Base-by-base conservation (phyloP, 2,888 invertebrate genomes). In the Drosophila fungiperda region DNA sequence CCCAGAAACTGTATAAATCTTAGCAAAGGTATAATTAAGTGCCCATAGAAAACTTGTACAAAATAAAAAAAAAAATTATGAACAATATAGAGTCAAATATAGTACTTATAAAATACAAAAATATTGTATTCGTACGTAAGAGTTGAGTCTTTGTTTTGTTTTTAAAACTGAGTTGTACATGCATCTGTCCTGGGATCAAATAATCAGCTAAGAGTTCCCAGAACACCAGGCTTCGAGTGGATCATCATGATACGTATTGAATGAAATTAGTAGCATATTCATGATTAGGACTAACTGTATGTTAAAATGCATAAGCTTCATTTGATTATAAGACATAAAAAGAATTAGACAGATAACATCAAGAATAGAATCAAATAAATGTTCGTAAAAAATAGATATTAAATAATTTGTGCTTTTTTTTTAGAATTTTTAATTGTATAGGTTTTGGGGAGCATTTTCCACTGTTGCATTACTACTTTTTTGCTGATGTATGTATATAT, bases 1-100 rank as follows among this genome's bases (percentile, higher is more conserved):
- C 26, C 33, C 50, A 58, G 58, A 53, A 62, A 54, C 49, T 52
- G 33, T 55, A 59, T 45, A 15, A 54, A 59, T 49, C 35, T 4
- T 29, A 9, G 20, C 61, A 48, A 11, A 29, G 36, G 12, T 52
- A 52, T 36, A 12, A 26, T 17, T 17, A 23, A 73, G 73, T 73
- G 73, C 66, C 20, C 42, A 23, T 73, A 49, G 58, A 73, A 73
- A 62, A 73, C 62, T 57, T 3, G 53, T 73, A 60, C 67, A n/a
- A 29, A 38, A 67, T 55, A 2, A 45, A 45, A 35, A n/a, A n/a
- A 26, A 8, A 68, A 69, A 40, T 35, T 54, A 49, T 9, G 32
- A 42, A 52, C 26, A 54, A 26, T 11, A n/a, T 12, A 29, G 38
- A 23, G 32, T 8, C 15, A 8, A n/a, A n/a, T 33, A 45, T 11